Percentiles rank a stretch among this genome's conserved stretches.
Conservation (phyloP, 2,888 invertebrate genomes). For the Apamea epomidion region DNA sequence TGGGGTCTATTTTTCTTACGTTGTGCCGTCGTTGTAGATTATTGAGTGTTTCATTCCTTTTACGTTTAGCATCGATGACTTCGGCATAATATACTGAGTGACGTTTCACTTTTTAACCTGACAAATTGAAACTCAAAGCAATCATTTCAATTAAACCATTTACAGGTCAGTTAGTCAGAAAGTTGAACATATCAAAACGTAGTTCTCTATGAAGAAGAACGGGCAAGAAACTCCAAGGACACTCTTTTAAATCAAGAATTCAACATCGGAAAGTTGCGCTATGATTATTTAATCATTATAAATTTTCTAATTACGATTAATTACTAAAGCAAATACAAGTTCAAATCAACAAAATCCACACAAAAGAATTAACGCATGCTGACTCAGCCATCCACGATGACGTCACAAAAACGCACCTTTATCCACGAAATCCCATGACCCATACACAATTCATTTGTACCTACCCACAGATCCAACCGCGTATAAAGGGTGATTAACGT, state of each 20-base stretch:
- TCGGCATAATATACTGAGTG: no score
- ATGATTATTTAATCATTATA: background rate
- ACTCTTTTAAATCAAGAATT: background rate
- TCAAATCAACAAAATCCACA: background rate
- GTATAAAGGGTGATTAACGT: slow-evolving; percentile 42
- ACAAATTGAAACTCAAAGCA: background rate
- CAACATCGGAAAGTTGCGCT: background rate
- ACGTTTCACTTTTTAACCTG: background rate
- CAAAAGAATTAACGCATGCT: slow-evolving; percentile 29
- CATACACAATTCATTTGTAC: slow-evolving; percentile 31
- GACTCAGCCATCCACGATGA: slow-evolving; percentile 29
- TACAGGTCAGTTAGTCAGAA: background rate
- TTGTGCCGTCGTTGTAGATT: background rate
- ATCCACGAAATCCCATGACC: slow-evolving; percentile 24
- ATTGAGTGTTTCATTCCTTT: background rate
- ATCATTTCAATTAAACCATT: background rate
- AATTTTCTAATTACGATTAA: background rate
- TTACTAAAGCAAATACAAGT: background rate
- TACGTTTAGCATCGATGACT: no score
- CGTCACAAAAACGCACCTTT: slow-evolving; percentile 41
- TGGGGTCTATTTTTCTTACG: background rate
- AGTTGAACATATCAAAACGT: background rate
- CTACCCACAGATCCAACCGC: slow-evolving; percentile 12
- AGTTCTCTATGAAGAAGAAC: background rate
- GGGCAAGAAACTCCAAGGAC: background rate